These are phyloP conservation scores for Aegypius monachus DNA, from an alignment of 2,113 vertebrate species.

Conservation along the genomic window DNA sequence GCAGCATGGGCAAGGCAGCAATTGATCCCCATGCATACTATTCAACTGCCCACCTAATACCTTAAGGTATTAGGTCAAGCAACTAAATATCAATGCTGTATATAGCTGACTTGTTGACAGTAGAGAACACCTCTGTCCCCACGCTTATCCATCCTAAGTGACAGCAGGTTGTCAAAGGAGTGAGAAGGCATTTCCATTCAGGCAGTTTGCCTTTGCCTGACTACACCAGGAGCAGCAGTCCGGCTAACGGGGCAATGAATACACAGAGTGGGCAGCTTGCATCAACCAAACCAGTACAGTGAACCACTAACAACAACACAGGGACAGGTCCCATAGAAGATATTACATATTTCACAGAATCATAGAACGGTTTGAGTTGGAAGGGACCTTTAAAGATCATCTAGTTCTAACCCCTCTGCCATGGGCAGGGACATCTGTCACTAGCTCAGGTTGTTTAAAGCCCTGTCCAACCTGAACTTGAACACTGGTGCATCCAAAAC, in stretches of 20 bases:
- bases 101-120: background rate
- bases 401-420: background rate
- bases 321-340: background rate
- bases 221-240: background rate
- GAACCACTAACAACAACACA: background rate
- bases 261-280: rapidly evolving
- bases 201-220: background rate
- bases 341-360: background rate
- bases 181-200: background rate
- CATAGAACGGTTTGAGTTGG: background rate
- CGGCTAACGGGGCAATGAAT: background rate
- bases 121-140: background rate
- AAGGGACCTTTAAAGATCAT: background rate
- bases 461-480: background rate
- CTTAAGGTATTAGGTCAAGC: background rate
- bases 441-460: background rate
- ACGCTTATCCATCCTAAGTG: background rate
- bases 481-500: background rate
- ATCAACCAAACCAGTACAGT: background rate
- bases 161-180: background rate
- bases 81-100: background rate
- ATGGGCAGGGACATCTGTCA: background rate
- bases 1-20: background rate
- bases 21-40: rapidly evolving
- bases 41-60: background rate